phyloP scores from a whole-genome alignment of 2,797 vertebrate species.

The Chelon auratus region DNA sequence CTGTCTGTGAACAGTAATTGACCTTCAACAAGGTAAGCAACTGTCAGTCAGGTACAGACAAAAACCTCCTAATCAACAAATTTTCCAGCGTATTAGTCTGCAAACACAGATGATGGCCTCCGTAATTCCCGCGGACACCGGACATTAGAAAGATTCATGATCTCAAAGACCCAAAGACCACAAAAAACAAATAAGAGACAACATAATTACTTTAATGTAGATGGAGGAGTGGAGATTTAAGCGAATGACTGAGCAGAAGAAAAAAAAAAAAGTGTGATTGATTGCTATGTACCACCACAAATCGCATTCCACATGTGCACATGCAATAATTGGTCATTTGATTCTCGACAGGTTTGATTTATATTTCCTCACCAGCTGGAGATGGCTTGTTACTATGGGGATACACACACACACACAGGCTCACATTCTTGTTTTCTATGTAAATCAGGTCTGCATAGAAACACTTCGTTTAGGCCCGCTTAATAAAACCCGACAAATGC shows the following conservation, averaged over 20 bases:
- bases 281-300: constrained; percentile 34
- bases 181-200: constrained; percentile 45
- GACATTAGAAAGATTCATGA: constrained; percentile 44
- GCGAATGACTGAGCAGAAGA: constrained; percentile 12
- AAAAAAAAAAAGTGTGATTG: background rate
- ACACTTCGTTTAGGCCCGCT: constrained; percentile 31
- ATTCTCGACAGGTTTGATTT: constrained; percentile 43
- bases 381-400: constrained; percentile 59
- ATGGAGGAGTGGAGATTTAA: constrained; percentile 32
- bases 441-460: constrained; percentile 46
- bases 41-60: constrained; percentile 40
- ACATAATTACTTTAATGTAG: constrained; percentile 49
- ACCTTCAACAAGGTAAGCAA: constrained; percentile 28
- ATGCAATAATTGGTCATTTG: constrained; percentile 43
- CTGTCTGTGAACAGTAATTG: constrained; percentile 25
- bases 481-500: constrained; percentile 31
- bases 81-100: constrained; percentile 19
- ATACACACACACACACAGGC: constrained; percentile 34
- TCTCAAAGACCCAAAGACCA: constrained; percentile 21
- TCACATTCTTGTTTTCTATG: constrained; percentile 44
- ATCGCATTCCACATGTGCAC: constrained; percentile 9
- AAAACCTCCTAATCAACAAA: constrained; percentile 14
- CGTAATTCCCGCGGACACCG: constrained; percentile 38
- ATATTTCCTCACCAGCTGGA: constrained; percentile 17
- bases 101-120: constrained; percentile 38